These are phyloP conservation scores for Echeneis naucrates DNA, from an alignment of 2,797 vertebrate species.

Conservation along the genomic window DNA sequence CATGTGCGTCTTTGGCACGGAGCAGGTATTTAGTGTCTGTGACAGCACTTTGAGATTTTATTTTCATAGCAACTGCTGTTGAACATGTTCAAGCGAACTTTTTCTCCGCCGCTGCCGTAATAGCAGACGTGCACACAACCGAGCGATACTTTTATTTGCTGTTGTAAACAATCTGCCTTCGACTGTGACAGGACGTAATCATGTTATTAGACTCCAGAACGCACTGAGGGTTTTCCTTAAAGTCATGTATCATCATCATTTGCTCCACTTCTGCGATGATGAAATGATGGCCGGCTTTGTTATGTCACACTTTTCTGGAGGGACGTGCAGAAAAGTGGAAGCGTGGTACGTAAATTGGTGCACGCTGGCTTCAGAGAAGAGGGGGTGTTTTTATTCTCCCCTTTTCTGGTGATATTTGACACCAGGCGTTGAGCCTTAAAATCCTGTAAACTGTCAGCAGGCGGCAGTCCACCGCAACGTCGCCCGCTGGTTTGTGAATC, in stretches of 20 bases:
- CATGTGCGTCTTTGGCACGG: slow-evolving; percentile 12
- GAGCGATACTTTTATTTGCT: no score
- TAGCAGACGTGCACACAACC: neutral
- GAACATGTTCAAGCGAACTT: slow-evolving; percentile 25
- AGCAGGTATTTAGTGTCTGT: slow-evolving; percentile 35
- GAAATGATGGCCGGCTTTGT: no score
- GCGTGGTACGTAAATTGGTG: no score
- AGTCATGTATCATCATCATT: neutral
- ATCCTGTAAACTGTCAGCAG: neutral
- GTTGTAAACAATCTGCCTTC: neutral
- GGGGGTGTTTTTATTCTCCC: neutral
- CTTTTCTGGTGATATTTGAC: no score
- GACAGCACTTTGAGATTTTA: slow-evolving; percentile 38
- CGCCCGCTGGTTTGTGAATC: no score
- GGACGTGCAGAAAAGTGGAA: no score
- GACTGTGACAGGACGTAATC: neutral
- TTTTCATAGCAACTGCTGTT: slow-evolving; percentile 22
- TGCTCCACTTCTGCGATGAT: no score
- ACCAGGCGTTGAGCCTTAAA: no score
- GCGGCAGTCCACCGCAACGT: no score
- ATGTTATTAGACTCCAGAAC: neutral
- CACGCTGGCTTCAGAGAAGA: neutral
- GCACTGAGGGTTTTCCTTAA: neutral
- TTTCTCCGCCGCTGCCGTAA: neutral
- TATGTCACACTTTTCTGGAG: no score